A percentile compares a stretch with the other conserved stretches of the same genome.
phyloP scores from a whole-genome alignment of 1,140 invertebrate genomes.

The Euura saliciscinereae region DNA sequence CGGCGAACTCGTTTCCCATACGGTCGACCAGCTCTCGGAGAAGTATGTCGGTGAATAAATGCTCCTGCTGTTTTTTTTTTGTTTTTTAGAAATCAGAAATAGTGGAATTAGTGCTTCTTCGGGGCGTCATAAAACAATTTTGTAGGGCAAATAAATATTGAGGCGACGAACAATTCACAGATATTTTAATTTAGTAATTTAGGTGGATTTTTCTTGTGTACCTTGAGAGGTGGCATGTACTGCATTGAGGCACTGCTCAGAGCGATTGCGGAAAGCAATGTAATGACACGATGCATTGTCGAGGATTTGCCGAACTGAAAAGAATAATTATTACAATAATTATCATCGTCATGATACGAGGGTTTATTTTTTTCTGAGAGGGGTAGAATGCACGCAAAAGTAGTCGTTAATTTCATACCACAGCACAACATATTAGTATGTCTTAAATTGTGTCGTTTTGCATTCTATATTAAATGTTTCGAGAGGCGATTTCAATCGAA shows the following conservation, averaged over 20 bases:
- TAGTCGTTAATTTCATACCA: too few relatives aligned
- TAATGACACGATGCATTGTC: background rate
- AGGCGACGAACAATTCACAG: too few relatives aligned
- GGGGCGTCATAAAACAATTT: background rate
- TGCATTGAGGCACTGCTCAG: conserved; percentile 1
- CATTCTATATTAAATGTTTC: too few relatives aligned
- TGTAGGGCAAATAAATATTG: too few relatives aligned
- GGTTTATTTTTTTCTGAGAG: too few relatives aligned
- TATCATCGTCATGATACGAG: too few relatives aligned
- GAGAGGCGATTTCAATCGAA: too few relatives aligned
- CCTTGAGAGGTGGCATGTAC: conserved; percentile 5
- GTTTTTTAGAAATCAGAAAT: background rate
- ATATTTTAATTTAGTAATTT: too few relatives aligned
- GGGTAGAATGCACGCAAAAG: too few relatives aligned
- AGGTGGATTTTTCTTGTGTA: background rate
- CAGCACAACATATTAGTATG: too few relatives aligned
- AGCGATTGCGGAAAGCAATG: background rate
- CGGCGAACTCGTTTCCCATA: conserved; percentile 72
- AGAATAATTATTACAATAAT: background rate
- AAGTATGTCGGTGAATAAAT: conserved; percentile 65
- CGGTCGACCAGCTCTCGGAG: conserved; percentile 72
- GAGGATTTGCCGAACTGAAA: background rate
- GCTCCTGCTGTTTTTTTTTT: conserved; percentile 35
- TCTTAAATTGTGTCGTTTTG: too few relatives aligned
- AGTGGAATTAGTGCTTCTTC: background rate